Conservation (phyloP, 2,888 invertebrate species). For the Tromatobia lineatoria region DNA sequence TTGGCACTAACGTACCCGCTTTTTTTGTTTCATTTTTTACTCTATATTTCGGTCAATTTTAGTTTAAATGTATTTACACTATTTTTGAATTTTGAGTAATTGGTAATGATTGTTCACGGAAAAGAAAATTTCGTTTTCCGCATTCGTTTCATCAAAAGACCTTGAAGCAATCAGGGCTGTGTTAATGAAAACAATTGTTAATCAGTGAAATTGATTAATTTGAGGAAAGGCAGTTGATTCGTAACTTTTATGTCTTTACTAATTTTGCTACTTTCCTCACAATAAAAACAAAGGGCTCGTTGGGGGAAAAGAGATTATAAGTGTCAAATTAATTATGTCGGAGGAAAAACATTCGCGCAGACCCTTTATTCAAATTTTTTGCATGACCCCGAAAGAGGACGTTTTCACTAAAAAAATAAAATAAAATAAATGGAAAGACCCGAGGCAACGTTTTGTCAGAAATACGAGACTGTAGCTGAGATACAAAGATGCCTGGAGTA, state of each 20-base stretch:
- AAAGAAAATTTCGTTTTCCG: too few species aligned
- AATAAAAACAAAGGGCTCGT: background rate
- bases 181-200: too few species aligned
- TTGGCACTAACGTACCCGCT: conserved; percentile 1
- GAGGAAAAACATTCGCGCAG: background rate
- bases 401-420: background rate
- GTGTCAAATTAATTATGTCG: background rate
- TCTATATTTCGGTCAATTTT: conserved; percentile 29
- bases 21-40: background rate
- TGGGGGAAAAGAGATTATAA: background rate
- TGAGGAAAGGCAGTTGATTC: too few species aligned
- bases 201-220: too few species aligned
- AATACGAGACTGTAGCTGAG: conserved; percentile 21
- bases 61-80: background rate
- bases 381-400: background rate
- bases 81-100: background rate
- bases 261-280: background rate
- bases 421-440: too few species aligned
- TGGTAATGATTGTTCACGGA: background rate
- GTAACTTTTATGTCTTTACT: background rate
- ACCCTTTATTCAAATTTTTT: background rate
- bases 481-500: conserved; percentile 47
- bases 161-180: too few species aligned
- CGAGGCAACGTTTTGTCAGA: conserved; percentile 25
- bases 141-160: too few species aligned